Base-by-base conservation (phyloP, 2,888 invertebrate genomes). In the Caenorhabditis drosophilae region DNA sequence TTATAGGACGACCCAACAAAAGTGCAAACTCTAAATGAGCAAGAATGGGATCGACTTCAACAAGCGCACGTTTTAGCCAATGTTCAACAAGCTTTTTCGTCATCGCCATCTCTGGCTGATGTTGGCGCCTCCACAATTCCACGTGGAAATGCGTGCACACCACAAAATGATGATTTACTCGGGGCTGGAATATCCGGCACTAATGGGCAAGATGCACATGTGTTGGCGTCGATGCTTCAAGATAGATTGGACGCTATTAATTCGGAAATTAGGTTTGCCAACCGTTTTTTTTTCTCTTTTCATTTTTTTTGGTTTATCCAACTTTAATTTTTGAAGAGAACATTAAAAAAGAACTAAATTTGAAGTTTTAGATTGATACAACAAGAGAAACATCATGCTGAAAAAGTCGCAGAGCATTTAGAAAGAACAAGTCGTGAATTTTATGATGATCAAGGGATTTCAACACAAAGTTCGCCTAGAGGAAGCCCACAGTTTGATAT, bases 191-290 rank as follows among this genome's bases (percentile, higher is more conserved):
- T 58, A 46, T 23, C 25, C 20, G n/a, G 38, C 16, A 20, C 56
- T 26, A 27, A 35, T n/a, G 84, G 84, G 84, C 91, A 92, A 2
- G 97, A 98, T 86, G 96, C 98, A 46, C 97, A 97, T 83, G 93
- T 96, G 0, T 87, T 98, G 72, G 98, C 98, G 45, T 90, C 96
- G 84, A 96, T 98, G 93, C 88, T 99, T 78, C 98, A 99, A 85
- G 97, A 99, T 83, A 96, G 98, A 86, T 88, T 99, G 70, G 97
- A 99, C 87, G 98, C 97, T 83, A 99, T 99, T 85, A 98, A 99
- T 87, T 96, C 96, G 82, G 98, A 99, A 88, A 99, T 98, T 81
- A 89, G 90, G 73, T 72, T 31, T n/a, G n/a, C 4, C 46, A 31
- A 18, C 27, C 35, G n/a, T 36, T 36, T 9, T 15, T n/a, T n/a